These are phyloP conservation scores for Hermetia illucens DNA, from an alignment of 1,140 invertebrate species.

Conservation along the genomic window DNA sequence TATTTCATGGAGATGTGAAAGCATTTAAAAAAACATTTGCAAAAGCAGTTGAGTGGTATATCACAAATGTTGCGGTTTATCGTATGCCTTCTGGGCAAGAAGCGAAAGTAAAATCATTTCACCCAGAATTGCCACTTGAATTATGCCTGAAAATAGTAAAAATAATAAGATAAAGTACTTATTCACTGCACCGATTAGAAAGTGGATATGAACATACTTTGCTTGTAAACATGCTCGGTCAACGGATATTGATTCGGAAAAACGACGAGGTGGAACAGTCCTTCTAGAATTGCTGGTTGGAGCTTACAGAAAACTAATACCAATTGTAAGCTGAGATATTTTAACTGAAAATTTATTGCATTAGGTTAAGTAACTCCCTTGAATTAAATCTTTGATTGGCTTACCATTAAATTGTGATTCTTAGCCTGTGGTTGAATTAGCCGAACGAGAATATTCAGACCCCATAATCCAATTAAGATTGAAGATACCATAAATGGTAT, in stretches of 20 bases:
- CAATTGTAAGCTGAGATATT: constrained; percentile 25
- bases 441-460: constrained; percentile 22
- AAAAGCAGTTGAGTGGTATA: too few species aligned
- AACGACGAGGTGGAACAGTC: neutral
- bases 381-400: neutral
- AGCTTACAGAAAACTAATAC: constrained; percentile 23
- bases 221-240: constrained; percentile 24
- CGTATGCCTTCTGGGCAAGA: constrained; percentile 22
- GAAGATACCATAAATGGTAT: constrained; percentile 23
- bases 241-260: constrained; percentile 15
- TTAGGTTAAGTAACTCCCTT: neutral
- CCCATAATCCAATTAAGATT: constrained; percentile 20
- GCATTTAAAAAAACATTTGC: too few species aligned
- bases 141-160: constrained; percentile 15
- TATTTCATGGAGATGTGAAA: too few species aligned
- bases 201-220: too few species aligned
- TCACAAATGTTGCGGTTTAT: constrained; percentile 13
- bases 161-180: neutral
- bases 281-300: constrained; percentile 22
- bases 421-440: constrained; percentile 17
- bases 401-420: constrained; percentile 17
- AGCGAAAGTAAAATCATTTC: constrained; percentile 28
- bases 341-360: constrained; percentile 11
- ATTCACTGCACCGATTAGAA: neutral
- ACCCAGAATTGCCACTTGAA: constrained; percentile 22